These are phyloP conservation scores for Oncorhynchus kisutch DNA, from an alignment of 2,113 vertebrate genomes.

Conservation along the genomic window DNA sequence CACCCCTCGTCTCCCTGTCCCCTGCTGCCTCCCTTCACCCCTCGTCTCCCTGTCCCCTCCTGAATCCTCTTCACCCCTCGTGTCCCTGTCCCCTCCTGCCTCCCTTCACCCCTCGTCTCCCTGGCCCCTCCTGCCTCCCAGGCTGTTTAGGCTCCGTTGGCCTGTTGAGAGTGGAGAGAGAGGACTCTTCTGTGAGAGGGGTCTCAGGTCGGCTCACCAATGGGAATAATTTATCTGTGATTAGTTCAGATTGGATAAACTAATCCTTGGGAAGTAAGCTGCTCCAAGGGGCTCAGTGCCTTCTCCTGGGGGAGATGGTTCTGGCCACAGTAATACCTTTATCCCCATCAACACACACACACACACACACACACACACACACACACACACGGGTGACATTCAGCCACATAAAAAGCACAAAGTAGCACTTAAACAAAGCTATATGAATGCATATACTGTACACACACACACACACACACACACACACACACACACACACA, in stretches of 20 bases:
- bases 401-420: background rate
- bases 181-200: constrained; percentile 31
- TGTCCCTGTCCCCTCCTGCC: no score
- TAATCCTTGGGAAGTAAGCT: constrained; percentile 84
- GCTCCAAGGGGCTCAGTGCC: constrained; percentile 80
- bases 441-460: constrained; percentile 15
- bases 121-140: background rate
- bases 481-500: constrained; percentile 32
- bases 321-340: constrained; percentile 27
- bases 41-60: no score
- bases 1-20: no score
- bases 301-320: background rate
- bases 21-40: no score
- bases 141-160: background rate
- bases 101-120: background rate
- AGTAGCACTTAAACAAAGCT: background rate
- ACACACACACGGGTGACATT: background rate
- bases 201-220: constrained; percentile 68
- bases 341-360: background rate
- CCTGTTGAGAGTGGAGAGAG: constrained; percentile 25
- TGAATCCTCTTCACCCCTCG: no score
- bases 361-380: background rate
- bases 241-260: constrained; percentile 87
- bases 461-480: constrained; percentile 36
- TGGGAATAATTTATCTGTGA: constrained; percentile 84